A percentile compares a stretch with the other conserved stretches of the same genome.
These are phyloP conservation scores for Tetragnatha montana DNA, from an alignment of 2,888 invertebrate genomes.

Conservation along the genomic window DNA sequence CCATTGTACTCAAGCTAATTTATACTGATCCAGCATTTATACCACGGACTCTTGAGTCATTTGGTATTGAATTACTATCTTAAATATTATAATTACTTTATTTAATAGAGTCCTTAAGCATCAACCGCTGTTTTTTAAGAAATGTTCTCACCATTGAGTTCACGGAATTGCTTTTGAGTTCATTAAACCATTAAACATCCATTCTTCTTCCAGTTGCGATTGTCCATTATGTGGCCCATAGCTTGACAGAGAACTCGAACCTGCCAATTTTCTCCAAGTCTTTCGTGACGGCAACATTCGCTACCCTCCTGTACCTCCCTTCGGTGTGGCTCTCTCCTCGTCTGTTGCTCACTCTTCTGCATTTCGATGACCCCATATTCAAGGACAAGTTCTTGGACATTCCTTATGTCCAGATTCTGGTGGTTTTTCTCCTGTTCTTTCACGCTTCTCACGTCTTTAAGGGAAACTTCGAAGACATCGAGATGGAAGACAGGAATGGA, in stretches of 20 bases:
- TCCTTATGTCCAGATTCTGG: slow-evolving; percentile 44
- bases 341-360: slow-evolving; percentile 39
- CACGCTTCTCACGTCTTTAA: slow-evolving; percentile 48
- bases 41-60: no score
- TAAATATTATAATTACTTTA: no score
- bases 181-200: not conserved
- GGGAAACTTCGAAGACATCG: slow-evolving; percentile 33
- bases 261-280: slow-evolving; percentile 35
- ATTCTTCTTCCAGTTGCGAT: slow-evolving; percentile 45
- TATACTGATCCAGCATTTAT: no score
- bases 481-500: slow-evolving; percentile 24
- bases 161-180: not conserved
- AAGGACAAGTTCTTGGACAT: slow-evolving; percentile 18
- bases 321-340: slow-evolving; percentile 49
- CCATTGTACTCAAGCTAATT: no score
- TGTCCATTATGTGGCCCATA: slow-evolving; percentile 44
- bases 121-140: no score
- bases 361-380: slow-evolving; percentile 55
- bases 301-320: slow-evolving; percentile 30
- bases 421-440: slow-evolving; percentile 43
- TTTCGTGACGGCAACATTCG: slow-evolving; percentile 12
- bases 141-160: no score
- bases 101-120: no score
- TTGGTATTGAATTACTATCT: no score
- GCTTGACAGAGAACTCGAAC: slow-evolving; percentile 43